phyloP scores from a whole-genome alignment of 2,113 vertebrate species.

The Philantomba maxwellii region DNA sequence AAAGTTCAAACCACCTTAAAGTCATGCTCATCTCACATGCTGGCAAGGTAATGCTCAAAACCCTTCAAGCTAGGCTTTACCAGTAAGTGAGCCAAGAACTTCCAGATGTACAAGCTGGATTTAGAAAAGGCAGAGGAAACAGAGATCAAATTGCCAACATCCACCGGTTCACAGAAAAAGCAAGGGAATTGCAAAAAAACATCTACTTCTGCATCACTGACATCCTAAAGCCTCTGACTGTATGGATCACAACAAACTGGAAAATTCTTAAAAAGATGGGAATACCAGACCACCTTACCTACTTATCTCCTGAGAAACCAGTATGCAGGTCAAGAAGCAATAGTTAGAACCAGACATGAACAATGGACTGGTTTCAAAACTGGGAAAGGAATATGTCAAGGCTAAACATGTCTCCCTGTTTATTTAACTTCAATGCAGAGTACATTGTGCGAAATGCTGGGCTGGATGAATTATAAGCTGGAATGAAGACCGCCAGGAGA shows the following conservation, averaged over 20 bases:
- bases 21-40: background rate
- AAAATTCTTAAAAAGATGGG: background rate
- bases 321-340: background rate
- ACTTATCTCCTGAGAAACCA: background rate
- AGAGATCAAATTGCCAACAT: background rate
- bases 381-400: background rate
- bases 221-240: background rate
- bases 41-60: background rate
- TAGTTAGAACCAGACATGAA: background rate
- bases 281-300: background rate
- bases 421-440: background rate
- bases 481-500: background rate
- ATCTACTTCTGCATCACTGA: background rate
- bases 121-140: background rate
- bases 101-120: background rate
- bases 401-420: background rate
- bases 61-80: background rate
- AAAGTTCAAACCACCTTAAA: background rate
- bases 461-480: background rate
- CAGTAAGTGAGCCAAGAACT: background rate
- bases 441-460: background rate
- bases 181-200: background rate
- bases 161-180: background rate
- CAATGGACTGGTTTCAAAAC: background rate
- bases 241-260: background rate